Conservation (phyloP, 2,797 vertebrate species). For the Sylvilagus floridanus region DNA sequence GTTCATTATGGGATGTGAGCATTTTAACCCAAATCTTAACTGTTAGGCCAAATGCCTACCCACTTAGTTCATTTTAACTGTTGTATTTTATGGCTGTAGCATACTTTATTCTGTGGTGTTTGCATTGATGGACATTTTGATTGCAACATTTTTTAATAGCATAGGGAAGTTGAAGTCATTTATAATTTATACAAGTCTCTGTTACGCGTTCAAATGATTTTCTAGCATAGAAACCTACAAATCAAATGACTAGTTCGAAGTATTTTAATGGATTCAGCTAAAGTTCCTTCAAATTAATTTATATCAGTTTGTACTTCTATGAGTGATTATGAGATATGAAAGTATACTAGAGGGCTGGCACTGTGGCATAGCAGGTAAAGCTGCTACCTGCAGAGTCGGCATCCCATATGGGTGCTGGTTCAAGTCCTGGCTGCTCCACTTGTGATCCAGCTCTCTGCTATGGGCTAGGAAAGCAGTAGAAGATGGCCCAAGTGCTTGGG, state of each 20-base stretch:
- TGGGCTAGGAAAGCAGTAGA: too few species aligned
- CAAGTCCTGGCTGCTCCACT: too few species aligned
- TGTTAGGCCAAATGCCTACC: too few species aligned
- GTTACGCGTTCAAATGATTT: not conserved
- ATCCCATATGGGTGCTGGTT: too few species aligned
- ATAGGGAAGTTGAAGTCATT: not conserved
- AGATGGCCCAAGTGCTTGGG: too few species aligned
- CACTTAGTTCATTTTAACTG: not conserved
- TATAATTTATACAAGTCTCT: not conserved
- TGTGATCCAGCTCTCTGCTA: too few species aligned
- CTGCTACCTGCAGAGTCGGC: too few species aligned
- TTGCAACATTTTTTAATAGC: not conserved
- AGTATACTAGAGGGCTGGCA: too few species aligned
- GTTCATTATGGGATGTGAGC: too few species aligned
- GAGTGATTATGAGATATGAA: too few species aligned
- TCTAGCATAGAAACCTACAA: not conserved
- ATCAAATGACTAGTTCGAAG: not conserved
- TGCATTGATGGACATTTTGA: not conserved
- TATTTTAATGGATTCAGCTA: not conserved
- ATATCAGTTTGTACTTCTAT: not conserved
- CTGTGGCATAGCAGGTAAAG: too few species aligned
- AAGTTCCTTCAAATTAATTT: not conserved
- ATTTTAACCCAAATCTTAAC: too few species aligned
- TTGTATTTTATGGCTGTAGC: not conserved
- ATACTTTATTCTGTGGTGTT: not conserved